Conservation (phyloP, 2,888 invertebrate species). For the Neelides folsomi region DNA sequence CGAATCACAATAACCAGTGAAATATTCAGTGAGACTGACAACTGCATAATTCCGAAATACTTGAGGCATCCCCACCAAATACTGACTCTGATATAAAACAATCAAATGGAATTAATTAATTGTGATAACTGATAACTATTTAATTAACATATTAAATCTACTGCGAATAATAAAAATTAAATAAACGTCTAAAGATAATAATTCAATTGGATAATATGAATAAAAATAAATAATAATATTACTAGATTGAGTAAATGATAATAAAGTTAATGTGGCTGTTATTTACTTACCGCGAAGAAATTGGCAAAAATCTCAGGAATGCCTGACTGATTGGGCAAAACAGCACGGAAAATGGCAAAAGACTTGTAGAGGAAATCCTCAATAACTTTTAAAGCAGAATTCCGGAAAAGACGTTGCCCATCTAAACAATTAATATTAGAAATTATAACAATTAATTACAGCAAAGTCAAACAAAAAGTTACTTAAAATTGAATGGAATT, state of each 20-base stretch:
- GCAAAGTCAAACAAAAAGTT: background rate
- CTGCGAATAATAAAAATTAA: too few relatives aligned
- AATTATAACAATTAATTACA: background rate
- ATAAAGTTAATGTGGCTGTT: too few relatives aligned
- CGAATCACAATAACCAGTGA: background rate
- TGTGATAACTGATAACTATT: background rate
- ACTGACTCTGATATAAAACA: conserved; percentile 14
- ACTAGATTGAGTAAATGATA: too few relatives aligned
- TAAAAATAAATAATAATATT: too few relatives aligned
- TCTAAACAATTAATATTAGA: background rate
- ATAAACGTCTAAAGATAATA: too few relatives aligned
- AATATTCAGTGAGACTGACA: conserved; percentile 7
- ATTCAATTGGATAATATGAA: too few relatives aligned
- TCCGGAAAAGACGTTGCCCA: conserved; percentile 2
- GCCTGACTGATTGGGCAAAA: conserved; percentile 18
- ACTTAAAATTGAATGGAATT: conserved; percentile 1
- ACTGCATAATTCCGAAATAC: conserved; percentile 9
- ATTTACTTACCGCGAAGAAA: conserved; percentile 20
- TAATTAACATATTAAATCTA: too few relatives aligned
- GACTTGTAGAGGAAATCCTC: conserved; percentile 15
- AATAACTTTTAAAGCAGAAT: conserved; percentile 6
- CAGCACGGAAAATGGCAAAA: conserved; percentile 16
- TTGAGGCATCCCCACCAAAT: conserved; percentile 18
- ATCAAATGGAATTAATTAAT: background rate
- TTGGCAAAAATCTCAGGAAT: conserved; percentile 20